Conservation (phyloP, 2,113 vertebrate genomes). For the Platycercus adscitus region DNA sequence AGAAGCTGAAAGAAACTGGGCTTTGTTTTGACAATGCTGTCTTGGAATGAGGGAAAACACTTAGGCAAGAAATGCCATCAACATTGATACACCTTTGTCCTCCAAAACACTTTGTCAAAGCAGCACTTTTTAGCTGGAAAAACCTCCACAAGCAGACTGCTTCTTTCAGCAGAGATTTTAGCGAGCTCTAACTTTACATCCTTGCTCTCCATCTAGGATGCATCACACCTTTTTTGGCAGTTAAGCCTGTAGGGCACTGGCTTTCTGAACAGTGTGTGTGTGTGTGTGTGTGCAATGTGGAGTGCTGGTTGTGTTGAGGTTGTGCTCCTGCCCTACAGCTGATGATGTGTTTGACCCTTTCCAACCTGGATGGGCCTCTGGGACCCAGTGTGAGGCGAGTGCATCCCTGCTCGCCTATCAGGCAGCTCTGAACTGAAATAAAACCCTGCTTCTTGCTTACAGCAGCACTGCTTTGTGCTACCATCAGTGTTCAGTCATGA, state of each 20-base stretch:
- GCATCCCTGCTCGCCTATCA: accelerated
- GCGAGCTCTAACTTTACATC: neutral
- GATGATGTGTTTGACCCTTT: neutral
- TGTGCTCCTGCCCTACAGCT: neutral
- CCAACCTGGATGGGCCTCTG: accelerated
- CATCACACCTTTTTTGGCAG: neutral
- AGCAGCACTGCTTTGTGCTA: accelerated
- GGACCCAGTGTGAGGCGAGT: accelerated
- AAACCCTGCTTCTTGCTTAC: neutral
- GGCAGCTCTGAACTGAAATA: neutral
- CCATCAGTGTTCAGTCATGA: accelerated
- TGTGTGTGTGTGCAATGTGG: neutral
- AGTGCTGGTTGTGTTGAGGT: neutral
- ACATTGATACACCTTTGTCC: accelerated
- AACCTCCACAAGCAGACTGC: accelerated
- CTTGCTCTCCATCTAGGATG: neutral
- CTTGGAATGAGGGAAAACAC: neutral
- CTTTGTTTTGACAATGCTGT: neutral
- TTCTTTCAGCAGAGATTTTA: neutral
- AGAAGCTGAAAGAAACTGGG: neutral
- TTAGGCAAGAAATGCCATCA: neutral
- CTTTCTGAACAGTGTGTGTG: accelerated
- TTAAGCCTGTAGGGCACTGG: neutral
- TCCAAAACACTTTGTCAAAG: neutral
- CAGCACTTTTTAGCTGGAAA: neutral